Evolutionary conservation across 2,888 invertebrate species (phyloP).

Genomic region (Rhopalosiphum nymphaeae): DNA sequence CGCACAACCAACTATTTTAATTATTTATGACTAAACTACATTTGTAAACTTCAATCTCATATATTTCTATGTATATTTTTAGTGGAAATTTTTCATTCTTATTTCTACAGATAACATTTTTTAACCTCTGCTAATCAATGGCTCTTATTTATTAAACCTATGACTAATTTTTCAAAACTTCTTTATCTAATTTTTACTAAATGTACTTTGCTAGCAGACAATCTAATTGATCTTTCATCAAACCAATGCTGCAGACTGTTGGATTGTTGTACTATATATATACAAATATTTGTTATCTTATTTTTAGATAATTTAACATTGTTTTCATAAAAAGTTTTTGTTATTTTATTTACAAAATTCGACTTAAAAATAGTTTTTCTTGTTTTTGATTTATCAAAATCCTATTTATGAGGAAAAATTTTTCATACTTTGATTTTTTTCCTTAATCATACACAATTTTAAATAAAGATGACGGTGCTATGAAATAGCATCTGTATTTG

Average conservation of each 20-base stretch:
- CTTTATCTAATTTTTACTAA: constrained; percentile 11
- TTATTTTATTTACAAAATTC: neutral
- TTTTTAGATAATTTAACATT: neutral
- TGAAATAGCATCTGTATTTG: no score
- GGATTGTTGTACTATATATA: neutral
- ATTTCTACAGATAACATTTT: neutral
- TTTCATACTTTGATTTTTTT: constrained; percentile 15
- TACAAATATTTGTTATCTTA: neutral
- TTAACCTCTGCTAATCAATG: neutral
- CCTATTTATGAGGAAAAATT: neutral
- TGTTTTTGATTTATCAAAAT: constrained; percentile 11
- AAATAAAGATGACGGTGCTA: neutral
- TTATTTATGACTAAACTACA: neutral
- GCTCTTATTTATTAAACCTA: neutral
- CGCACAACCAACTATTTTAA: neutral
- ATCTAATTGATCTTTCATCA: constrained; percentile 2
- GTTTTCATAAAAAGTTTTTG: constrained; percentile 2
- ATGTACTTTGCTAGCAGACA: constrained; percentile 11
- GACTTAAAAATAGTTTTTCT: neutral
- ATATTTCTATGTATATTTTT: neutral
- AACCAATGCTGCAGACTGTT: neutral
- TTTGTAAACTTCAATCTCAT: neutral
- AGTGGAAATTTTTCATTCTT: neutral
- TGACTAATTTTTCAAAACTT: constrained; percentile 15
- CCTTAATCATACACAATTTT: constrained; percentile 3